Conservation (phyloP, 2,113 vertebrate genomes). For the Muntiacus muntjak region DNA sequence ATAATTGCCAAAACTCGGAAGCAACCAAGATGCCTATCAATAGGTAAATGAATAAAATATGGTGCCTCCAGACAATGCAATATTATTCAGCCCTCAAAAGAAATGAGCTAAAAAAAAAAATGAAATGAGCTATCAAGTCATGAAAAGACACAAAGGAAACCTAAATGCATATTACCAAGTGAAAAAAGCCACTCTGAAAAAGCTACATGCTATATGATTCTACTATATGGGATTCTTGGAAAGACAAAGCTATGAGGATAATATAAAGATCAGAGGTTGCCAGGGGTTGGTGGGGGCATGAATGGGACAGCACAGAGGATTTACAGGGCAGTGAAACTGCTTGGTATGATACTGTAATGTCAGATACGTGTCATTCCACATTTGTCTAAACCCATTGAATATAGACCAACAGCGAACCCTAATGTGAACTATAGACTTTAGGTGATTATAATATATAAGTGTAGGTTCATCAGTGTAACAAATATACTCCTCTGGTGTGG, state of each 20-base stretch:
- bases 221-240: neutral
- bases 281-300: neutral
- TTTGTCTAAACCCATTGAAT: neutral
- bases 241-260: neutral
- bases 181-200: neutral
- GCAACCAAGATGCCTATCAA: neutral
- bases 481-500: rapidly evolving
- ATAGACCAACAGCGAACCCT: neutral
- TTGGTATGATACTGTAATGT: neutral
- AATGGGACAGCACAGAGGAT: neutral
- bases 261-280: neutral
- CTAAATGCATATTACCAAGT: neutral
- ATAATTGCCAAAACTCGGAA: neutral
- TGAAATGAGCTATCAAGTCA: neutral
- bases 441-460: neutral
- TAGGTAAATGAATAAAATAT: neutral
- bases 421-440: neutral
- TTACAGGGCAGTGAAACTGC: neutral
- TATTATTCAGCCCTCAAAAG: neutral
- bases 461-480: neutral
- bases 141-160: neutral
- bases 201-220: neutral
- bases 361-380: neutral
- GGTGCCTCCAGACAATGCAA: neutral
- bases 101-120: too few relatives aligned